Evolutionary conservation across 2,888 invertebrate species (phyloP), one percentile per base, ranked within the genome.

Genomic region (Zelleria hepariella): DNA sequence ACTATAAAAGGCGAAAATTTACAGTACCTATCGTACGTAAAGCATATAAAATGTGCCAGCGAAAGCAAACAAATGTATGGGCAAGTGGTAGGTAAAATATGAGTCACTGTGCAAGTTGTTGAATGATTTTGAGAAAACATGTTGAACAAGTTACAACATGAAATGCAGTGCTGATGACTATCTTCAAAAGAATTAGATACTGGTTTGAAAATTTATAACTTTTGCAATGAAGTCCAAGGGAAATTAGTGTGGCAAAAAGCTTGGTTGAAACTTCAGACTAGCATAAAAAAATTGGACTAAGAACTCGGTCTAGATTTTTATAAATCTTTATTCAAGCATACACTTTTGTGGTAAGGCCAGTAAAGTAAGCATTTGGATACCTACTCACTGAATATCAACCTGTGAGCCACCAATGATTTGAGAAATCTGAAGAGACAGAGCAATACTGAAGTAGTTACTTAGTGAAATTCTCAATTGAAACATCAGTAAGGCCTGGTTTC

Each of bases 111-210:
- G 32, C 18, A 20, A 32, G 51, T 51, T 20, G 8, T 54, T 54
- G 18, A 7, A 55, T n/a, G 20, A 27, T 20, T 24, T 24, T 23
- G 53, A 18, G 25, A 32, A 55, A 55, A 27, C 21, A 27, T 15
- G n/a, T 55, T 18, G 32, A 32, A 55, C 55, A 32, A 20, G 55
- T 55, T 55, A n/a, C 55, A 55, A 55, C 55, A 24, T 10, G 55
- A 55, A 27, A 10, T 42, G 32, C 32, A 42, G 32, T 42, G 32
- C 32, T 42, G 32, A 42, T 42, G 32, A 42, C 32, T 42, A 42
- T 10, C 32, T 42, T 15, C 32, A 2, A 4, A 7, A 15, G 15
- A 10, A 10, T 10, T 15, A 42, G 10, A 7, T 26, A 26, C 7
- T 26, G 26, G 5, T 26, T 26, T 4, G 26, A 15, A 10, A 10